phyloP scores from a whole-genome alignment of 2,797 vertebrate species.

The Pterois miles region DNA sequence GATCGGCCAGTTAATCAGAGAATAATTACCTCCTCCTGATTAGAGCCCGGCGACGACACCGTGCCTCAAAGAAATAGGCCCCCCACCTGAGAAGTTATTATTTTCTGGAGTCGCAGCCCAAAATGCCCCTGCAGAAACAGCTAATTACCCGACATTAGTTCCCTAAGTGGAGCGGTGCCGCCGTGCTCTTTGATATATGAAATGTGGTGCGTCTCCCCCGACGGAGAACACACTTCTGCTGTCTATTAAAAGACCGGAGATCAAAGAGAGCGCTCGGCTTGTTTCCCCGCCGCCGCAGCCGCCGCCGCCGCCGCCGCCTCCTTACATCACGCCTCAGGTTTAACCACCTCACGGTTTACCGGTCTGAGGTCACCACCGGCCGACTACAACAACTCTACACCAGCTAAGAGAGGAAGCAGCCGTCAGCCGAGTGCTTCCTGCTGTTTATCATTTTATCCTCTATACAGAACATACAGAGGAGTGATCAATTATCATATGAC shows the following conservation, averaged over 20 bases:
- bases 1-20: conserved; percentile 68
- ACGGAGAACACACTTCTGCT: conserved; percentile 50
- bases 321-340: too few relatives aligned
- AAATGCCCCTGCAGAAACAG: conserved; percentile 68
- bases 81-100: conserved; percentile 71
- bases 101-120: conserved; percentile 61
- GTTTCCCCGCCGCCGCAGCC: too few relatives aligned
- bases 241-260: conserved; percentile 58
- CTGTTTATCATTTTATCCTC: too few relatives aligned
- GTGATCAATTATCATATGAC: too few relatives aligned
- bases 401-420: too few relatives aligned
- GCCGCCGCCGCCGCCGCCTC: too few relatives aligned
- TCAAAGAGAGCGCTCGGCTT: neutral
- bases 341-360: too few relatives aligned
- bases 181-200: conserved; percentile 62
- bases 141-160: conserved; percentile 75
- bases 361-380: too few relatives aligned
- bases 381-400: too few relatives aligned
- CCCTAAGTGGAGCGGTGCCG: conserved; percentile 45
- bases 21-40: conserved; percentile 79
- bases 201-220: conserved; percentile 52
- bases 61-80: conserved; percentile 74
- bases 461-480: too few relatives aligned
- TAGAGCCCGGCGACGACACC: conserved; percentile 56
- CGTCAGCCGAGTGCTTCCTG: too few relatives aligned